Evolutionary conservation across 2,888 invertebrate species (phyloP).

Genomic region (Electrophaes corylata): DNA sequence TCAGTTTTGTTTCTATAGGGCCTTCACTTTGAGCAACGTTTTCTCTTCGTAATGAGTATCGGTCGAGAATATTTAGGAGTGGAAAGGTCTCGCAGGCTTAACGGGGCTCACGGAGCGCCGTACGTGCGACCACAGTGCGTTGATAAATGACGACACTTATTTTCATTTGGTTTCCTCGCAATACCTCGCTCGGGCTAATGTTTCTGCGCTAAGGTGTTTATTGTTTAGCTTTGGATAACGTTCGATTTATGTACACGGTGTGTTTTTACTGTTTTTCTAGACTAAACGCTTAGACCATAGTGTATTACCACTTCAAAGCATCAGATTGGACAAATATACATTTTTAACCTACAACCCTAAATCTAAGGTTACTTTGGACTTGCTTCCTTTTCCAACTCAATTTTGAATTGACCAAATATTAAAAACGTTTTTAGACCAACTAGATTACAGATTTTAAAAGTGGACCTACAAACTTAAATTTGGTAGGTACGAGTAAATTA

Average conservation of each 20-base stretch:
- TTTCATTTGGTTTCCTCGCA: constrained; percentile 58
- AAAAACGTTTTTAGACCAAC: too few relatives aligned
- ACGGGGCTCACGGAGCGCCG: constrained; percentile 40
- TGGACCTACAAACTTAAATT: too few relatives aligned
- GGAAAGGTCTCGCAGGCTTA: constrained; percentile 41
- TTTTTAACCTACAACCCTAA: too few relatives aligned
- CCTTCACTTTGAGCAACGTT: constrained; percentile 24
- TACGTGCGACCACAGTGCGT: constrained; percentile 53
- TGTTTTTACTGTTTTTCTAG: too few relatives aligned
- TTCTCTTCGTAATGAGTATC: constrained; percentile 43
- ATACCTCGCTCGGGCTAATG: constrained; percentile 28
- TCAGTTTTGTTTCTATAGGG: neutral
- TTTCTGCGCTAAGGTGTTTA: constrained; percentile 26
- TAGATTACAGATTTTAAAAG: too few relatives aligned
- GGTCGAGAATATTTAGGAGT: constrained; percentile 42
- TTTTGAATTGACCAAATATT: too few relatives aligned
- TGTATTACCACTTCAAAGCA: too few relatives aligned
- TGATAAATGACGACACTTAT: constrained; percentile 71
- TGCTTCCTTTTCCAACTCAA: too few relatives aligned
- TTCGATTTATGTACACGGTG: neutral
- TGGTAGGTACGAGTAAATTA: too few relatives aligned
- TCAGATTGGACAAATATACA: too few relatives aligned
- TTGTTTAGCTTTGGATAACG: constrained; percentile 22
- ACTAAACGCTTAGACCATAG: too few relatives aligned
- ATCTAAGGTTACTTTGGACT: too few relatives aligned